Percentiles rank a stretch among this genome's conserved stretches.
Evolutionary conservation across 2,888 invertebrate species (phyloP).

Genomic region (Drosophila crucigera): DNA sequence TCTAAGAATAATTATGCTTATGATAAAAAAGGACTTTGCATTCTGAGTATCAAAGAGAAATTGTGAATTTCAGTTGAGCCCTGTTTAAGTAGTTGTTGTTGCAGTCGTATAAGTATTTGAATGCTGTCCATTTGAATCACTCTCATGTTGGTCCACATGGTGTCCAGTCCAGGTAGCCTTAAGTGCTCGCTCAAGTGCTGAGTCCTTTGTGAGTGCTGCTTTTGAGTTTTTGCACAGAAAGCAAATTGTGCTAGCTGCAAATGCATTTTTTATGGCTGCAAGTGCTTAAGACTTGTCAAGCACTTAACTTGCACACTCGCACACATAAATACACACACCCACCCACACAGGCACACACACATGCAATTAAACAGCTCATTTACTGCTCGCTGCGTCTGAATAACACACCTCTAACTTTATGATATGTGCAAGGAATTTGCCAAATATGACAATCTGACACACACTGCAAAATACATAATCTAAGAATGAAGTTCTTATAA

Average conservation of each 20-base stretch:
- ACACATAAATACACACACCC: conserved; percentile 6
- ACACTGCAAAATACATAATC: neutral
- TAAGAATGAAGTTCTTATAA: neutral
- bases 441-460: conserved; percentile 14
- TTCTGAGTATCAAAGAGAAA: neutral
- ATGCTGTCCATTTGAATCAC: conserved; percentile 23
- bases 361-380: conserved; percentile 47
- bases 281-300: conserved; percentile 30
- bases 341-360: conserved; percentile 13
- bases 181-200: conserved; percentile 41
- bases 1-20: neutral
- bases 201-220: conserved; percentile 36
- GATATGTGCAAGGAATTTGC: conserved; percentile 16
- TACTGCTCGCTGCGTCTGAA: conserved; percentile 28
- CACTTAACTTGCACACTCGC: conserved; percentile 36
- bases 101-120: conserved; percentile 5
- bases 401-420: conserved; percentile 10
- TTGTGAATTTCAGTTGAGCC: neutral
- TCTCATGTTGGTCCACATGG: conserved; percentile 33
- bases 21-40: neutral
- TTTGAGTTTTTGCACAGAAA: conserved; percentile 43
- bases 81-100: conserved; percentile 11
- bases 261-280: conserved; percentile 36
- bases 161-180: conserved; percentile 50
- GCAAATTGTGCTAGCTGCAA: conserved; percentile 20